phyloP scores from a whole-genome alignment of 2,888 invertebrate genomes.

The Scaptodrosophila latifasciaeformis region DNA sequence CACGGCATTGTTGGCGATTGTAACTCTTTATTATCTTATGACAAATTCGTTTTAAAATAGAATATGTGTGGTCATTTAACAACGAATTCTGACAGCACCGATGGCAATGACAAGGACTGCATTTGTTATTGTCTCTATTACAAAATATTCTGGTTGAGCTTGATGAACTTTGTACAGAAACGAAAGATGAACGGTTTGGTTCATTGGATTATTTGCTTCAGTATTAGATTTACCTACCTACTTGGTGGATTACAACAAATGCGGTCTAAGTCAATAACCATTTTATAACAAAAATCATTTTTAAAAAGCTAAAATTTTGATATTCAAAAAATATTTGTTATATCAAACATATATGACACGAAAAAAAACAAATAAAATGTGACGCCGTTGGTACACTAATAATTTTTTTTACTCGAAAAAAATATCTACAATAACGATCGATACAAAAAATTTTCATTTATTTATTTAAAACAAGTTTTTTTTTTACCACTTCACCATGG shows the following conservation, averaged over 20 bases:
- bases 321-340: too few relatives aligned
- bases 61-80: constrained; percentile 58
- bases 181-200: background rate
- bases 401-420: too few relatives aligned
- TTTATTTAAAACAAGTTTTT: too few relatives aligned
- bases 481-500: too few relatives aligned
- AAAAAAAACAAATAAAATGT: too few relatives aligned
- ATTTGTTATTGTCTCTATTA: constrained; percentile 30
- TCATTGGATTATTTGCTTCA: background rate
- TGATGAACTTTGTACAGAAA: constrained; percentile 44
- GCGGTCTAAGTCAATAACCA: constrained; percentile 45
- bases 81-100: constrained; percentile 39
- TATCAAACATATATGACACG: too few relatives aligned
- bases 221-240: constrained; percentile 34
- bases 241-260: constrained; percentile 29
- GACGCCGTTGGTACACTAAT: too few relatives aligned
- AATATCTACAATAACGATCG: too few relatives aligned
- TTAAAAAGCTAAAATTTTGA: background rate
- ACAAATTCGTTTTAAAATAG: constrained; percentile 62
- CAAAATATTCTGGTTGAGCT: constrained; percentile 48
- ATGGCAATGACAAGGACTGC: constrained; percentile 32
- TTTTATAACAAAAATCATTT: constrained; percentile 41
- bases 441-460: too few relatives aligned
- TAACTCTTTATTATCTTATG: constrained; percentile 60
- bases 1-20: constrained; percentile 48